These are phyloP conservation scores for Perccottus glenii DNA, from an alignment of 2,113 vertebrate genomes.

Conservation along the genomic window DNA sequence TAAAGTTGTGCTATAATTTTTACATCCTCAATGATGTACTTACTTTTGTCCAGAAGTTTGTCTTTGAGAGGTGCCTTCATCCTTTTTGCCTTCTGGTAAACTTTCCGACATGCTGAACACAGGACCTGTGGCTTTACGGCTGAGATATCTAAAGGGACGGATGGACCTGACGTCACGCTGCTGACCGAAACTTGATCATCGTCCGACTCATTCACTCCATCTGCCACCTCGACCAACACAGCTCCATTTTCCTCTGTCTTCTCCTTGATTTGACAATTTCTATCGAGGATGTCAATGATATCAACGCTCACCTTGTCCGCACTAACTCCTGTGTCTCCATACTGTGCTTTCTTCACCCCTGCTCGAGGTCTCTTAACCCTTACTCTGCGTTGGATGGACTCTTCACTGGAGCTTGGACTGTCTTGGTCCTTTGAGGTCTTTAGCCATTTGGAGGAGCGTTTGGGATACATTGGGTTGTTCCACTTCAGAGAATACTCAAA, in stretches of 20 bases:
- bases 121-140: background rate
- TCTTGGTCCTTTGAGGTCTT: constrained; percentile 13
- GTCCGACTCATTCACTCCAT: constrained; percentile 9
- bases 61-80: constrained; percentile 26
- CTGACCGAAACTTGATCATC: constrained; percentile 19
- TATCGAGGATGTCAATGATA: constrained; percentile 21
- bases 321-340: fast-evolving
- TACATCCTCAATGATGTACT: background rate
- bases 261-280: fast-evolving
- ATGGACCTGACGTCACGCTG: constrained; percentile 51
- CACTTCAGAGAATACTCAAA: constrained; percentile 38
- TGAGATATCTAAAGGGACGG: fast-evolving
- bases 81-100: constrained; percentile 50
- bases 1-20: no score
- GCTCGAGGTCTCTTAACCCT: background rate
- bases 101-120: constrained; percentile 50
- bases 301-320: background rate
- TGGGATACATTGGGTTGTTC: constrained; percentile 27
- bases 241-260: background rate
- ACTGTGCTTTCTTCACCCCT: background rate
- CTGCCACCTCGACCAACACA: background rate
- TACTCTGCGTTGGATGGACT: background rate
- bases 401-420: constrained; percentile 6
- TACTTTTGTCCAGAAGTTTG: constrained; percentile 55
- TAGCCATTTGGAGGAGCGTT: constrained; percentile 1